Percentiles rank a stretch among this genome's conserved stretches.
Conservation (phyloP, 2,113 vertebrate species). For the Geococcyx californianus region DNA sequence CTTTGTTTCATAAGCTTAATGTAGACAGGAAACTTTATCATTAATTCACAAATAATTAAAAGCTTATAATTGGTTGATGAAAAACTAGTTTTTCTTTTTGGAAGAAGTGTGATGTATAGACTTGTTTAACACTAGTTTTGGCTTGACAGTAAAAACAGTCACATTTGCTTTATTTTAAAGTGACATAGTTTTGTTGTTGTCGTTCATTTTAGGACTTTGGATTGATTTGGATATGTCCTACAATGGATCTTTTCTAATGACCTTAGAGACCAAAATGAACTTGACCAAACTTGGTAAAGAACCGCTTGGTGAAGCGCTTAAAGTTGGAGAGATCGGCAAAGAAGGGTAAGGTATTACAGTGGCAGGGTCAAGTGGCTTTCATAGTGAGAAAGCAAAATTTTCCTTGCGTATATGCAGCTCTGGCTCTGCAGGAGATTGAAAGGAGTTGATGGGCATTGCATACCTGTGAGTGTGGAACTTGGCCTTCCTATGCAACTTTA, state of each 20-base stretch:
- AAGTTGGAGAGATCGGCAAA: slow-evolving; percentile 88
- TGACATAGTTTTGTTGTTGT: neutral
- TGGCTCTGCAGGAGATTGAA: neutral
- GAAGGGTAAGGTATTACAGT: slow-evolving; percentile 85
- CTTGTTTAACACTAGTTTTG: neutral
- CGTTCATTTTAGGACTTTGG: slow-evolving; percentile 86
- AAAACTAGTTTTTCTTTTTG: neutral
- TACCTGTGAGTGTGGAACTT: neutral
- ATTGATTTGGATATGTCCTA: slow-evolving; percentile 96
- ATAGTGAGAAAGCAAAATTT: neutral
- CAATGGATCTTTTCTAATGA: slow-evolving; percentile 96
- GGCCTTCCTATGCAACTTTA: neutral
- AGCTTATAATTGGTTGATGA: neutral
- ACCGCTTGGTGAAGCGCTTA: slow-evolving; percentile 84
- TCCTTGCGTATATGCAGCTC: neutral
- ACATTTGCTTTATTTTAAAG: neutral
- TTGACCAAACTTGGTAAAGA: slow-evolving; percentile 95
- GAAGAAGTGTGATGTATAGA: neutral
- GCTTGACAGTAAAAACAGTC: neutral
- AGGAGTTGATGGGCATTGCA: neutral
- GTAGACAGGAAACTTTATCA: neutral
- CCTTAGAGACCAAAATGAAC: slow-evolving; percentile 98
- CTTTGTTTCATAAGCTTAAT: neutral
- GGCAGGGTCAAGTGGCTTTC: neutral
- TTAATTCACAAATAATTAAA: too few relatives aligned